Percentiles rank a stretch among this genome's conserved stretches.
Evolutionary conservation across 2,797 vertebrate genomes (phyloP).

Genomic region (Gymnothorax javanicus): DNA sequence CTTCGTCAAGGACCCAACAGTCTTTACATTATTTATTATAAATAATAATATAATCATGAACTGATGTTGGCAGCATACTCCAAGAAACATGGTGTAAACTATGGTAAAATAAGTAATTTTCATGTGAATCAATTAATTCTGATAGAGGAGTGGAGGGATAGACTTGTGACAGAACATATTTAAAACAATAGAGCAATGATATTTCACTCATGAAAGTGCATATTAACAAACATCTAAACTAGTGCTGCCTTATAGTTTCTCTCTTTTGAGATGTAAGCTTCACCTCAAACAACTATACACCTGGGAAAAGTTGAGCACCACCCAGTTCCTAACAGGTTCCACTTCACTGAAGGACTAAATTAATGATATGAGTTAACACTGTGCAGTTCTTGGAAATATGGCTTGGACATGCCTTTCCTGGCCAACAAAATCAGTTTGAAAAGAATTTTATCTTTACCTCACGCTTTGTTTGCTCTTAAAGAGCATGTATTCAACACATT

Average conservation of each 20-base stretch:
- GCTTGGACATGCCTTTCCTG: too few relatives aligned
- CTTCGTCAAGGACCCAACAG: too few relatives aligned
- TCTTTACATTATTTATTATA: too few relatives aligned
- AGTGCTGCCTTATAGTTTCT: not conserved
- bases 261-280: not conserved
- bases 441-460: too few relatives aligned
- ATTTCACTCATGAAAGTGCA: slow-evolving; percentile 17
- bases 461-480: too few relatives aligned
- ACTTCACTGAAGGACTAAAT: too few relatives aligned
- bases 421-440: too few relatives aligned
- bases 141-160: not conserved
- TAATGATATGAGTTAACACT: too few relatives aligned
- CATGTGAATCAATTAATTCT: slow-evolving; percentile 46
- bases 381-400: too few relatives aligned
- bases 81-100: not conserved
- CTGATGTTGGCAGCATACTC: not conserved
- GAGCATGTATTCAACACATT: too few relatives aligned
- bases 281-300: not conserved
- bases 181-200: slow-evolving; percentile 24
- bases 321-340: too few relatives aligned
- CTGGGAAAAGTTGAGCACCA: too few relatives aligned
- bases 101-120: not conserved
- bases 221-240: not conserved
- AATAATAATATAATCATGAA: not conserved
- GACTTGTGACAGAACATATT: not conserved